Base-by-base conservation (phyloP, 2,888 invertebrate genomes). In the Bruchidius siliquastri region DNA sequence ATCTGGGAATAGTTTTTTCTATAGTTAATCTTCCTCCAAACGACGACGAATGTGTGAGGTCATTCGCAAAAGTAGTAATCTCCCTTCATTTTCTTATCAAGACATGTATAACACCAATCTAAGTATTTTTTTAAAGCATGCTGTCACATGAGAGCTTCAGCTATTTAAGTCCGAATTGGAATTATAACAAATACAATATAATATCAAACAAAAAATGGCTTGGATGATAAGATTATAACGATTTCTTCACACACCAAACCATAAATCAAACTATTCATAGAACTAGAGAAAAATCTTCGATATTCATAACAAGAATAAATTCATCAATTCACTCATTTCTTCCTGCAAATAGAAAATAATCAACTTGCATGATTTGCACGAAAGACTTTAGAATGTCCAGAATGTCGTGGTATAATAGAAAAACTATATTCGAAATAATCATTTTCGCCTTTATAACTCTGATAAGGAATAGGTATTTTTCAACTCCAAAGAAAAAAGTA, bases 381-480 rank as follows among this genome's bases (percentile, higher is more conserved):
- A 72, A 76, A 78, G 74, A 77, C 49, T 26, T 26, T 26, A 4
- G 10, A 49, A 18, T 13, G 3, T 49, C 49, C 49, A 18, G 18
- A 49, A 49, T 49, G 4, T 30, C 30, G 4, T 30, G 8, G 30
- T 3, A 30, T 30, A 30, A 6, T 6, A 30, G 4, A 30, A 30
- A 30, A 30, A 30, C 3, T 30, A 30, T 30, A 30, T 3, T 6
- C 8, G 30, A 30, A 30, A 8, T 30, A 30, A 6, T 30, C 30
- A 6, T 30, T 30, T 30, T 30, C 8, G 30, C 8, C 3, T 30
- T 8, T 30, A 30, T 30, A 8, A 30, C 30, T 8, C 30, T 30
- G 30, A 30, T 30, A 30, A 30, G 30, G 30, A 30, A 30, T n/a
- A n/a, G n/a, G n/a, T n/a, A n/a, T n/a, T n/a, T n/a, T n/a, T n/a